Evolutionary conservation across 2,797 vertebrate genomes (phyloP), one percentile per base, ranked within the genome.

Genomic region (Phrynocephalus vlangalii): DNA sequence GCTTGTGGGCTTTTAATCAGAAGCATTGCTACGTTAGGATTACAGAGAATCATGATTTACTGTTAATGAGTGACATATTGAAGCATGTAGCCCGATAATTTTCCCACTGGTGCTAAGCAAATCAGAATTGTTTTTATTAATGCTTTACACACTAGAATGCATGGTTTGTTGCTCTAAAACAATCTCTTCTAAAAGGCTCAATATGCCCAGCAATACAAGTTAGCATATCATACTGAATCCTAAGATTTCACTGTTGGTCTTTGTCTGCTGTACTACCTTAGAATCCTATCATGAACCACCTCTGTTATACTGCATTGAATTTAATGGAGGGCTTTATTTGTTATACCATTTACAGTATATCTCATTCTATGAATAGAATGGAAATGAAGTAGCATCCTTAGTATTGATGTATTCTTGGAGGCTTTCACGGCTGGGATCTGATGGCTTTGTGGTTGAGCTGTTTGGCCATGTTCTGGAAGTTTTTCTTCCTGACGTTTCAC

Each of bases 281-380:
- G 71, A 33, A 33, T 73, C 16, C 20, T 15, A 73, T 33, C 20
- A 38, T 7, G 68, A 70, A 2, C 68, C 13, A 20, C 0, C 60
- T 48, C 60, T 22, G 68, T 22, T 22, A 48, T 85, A 88, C 72
- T 78, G 91, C 88, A 18, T 71, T 78, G 85, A 88, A 87, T 44
- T 83, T 95, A 33, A 68, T 68, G 6, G 24, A 50, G 30, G 71
- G 24, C 30, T 81, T 30, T 11, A 83, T 83, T 56, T 60, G 56
- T 60, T 73, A 15, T 11, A 73, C 16, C 33, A 63, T 38, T 75
- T 84, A n/a, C n/a, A n/a, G n/a, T n/a, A 85, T 15, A 78, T 28
- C 38, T 60, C 44, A 66, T 26, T 13, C n/a, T 9, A 56, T 30
- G 13, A 72, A 24, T 22, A 44, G 76, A 86, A 70, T 79, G 78